Conservation (phyloP, 2,113 vertebrate species). For the Phainopepla nitens region DNA sequence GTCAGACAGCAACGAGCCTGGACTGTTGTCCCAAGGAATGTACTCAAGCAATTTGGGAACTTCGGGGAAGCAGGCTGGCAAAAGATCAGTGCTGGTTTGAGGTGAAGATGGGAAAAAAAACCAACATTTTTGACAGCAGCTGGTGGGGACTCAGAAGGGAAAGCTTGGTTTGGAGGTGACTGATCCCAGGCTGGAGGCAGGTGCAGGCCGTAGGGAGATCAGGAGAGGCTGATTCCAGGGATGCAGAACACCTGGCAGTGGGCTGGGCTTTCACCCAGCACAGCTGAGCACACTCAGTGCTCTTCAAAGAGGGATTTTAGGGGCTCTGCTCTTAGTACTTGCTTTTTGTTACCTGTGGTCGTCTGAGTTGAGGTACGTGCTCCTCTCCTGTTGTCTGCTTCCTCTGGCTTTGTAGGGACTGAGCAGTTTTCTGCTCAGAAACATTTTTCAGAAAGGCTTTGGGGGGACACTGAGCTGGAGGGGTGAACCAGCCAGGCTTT, state of each 20-base stretch:
- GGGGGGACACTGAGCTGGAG: background rate
- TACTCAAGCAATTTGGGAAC: background rate
- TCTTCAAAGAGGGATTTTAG: background rate
- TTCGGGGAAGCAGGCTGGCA: background rate
- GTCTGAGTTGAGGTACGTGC: accelerated
- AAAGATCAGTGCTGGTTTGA: background rate
- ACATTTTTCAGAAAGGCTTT: background rate
- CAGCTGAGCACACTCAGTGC: background rate
- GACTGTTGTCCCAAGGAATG: background rate
- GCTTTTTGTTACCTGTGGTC: accelerated
- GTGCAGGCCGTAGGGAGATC: background rate
- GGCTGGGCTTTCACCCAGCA: background rate
- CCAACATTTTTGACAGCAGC: background rate
- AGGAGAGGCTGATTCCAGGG: background rate
- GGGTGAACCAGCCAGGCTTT: background rate
- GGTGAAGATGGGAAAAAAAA: background rate
- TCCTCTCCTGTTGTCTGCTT: accelerated
- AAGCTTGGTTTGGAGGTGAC: background rate
- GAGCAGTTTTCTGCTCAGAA: background rate
- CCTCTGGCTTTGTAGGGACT: background rate
- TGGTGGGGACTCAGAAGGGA: accelerated
- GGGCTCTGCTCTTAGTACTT: accelerated
- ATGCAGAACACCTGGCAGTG: background rate
- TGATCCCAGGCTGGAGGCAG: background rate
- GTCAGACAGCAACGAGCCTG: background rate